These are phyloP conservation scores for Chloropsis cyanopogon DNA, from an alignment of 2,113 vertebrate species.

Conservation along the genomic window DNA sequence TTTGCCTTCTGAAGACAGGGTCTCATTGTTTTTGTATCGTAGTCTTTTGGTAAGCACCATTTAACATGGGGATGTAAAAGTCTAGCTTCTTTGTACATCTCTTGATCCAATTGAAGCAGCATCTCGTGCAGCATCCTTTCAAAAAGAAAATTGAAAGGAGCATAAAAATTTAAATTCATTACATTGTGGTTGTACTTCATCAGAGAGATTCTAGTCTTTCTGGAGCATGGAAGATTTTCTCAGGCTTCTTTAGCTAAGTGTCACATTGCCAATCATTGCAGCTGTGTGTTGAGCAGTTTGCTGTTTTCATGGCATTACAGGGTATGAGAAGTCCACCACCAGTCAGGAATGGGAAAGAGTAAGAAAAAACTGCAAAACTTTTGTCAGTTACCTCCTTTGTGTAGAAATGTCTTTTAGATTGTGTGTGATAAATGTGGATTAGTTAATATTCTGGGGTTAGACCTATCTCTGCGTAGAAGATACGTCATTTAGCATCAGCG, in stretches of 20 bases:
- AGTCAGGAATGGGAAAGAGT: neutral
- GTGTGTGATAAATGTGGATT: neutral
- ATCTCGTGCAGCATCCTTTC: neutral
- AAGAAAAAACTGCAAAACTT: neutral
- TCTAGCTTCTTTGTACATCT: neutral
- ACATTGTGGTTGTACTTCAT: neutral
- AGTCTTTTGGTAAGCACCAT: neutral
- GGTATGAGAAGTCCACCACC: neutral
- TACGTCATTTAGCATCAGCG: neutral
- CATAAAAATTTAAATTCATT: neutral
- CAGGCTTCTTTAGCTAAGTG: neutral
- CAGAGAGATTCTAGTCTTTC: neutral
- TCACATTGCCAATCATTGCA: neutral
- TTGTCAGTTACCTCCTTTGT: neutral
- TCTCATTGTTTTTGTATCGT: neutral
- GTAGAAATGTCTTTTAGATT: neutral
- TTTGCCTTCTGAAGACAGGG: neutral
- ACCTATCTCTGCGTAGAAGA: neutral
- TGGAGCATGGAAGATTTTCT: neutral
- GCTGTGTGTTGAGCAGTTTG: neutral
- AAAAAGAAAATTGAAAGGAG: neutral
- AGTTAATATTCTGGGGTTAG: neutral
- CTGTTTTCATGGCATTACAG: neutral
- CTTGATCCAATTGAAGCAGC: neutral
- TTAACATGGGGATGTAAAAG: neutral